Conservation (phyloP, 2,888 invertebrate species). For the Schizotus pectinicornis region DNA sequence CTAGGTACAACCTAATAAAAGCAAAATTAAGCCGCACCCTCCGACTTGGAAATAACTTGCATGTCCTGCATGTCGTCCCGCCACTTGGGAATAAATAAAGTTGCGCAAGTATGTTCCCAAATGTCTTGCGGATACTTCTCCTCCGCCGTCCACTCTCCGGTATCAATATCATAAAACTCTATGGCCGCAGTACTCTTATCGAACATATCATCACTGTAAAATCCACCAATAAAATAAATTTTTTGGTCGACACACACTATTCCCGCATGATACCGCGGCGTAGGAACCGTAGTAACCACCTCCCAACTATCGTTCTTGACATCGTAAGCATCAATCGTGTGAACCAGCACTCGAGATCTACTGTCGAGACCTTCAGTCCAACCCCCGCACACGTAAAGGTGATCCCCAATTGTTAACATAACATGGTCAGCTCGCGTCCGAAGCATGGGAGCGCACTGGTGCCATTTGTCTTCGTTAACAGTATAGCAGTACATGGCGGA, state of each 20-base stretch:
- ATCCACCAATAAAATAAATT: slow-evolving; percentile 74
- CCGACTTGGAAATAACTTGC: slow-evolving; percentile 42
- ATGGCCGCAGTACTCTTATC: slow-evolving; percentile 70
- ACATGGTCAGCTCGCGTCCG: slow-evolving; percentile 71
- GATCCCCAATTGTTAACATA: slow-evolving; percentile 64
- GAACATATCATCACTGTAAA: slow-evolving; percentile 70
- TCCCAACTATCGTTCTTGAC: slow-evolving; percentile 65
- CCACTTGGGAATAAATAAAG: slow-evolving; percentile 68
- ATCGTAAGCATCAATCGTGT: slow-evolving; percentile 71
- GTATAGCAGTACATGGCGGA: slow-evolving; percentile 62
- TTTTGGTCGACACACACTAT: slow-evolving; percentile 66
- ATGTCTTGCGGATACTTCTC: slow-evolving; percentile 70
- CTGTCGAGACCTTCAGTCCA: slow-evolving; percentile 66
- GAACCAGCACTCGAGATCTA: slow-evolving; percentile 58
- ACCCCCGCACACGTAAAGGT: slow-evolving; percentile 70
- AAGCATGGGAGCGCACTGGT: slow-evolving; percentile 62
- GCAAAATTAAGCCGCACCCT: slow-evolving; percentile 34
- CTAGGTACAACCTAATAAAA: slow-evolving; percentile 1
- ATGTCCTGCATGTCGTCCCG: slow-evolving; percentile 50
- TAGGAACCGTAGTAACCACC: slow-evolving; percentile 67
- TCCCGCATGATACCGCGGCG: slow-evolving; percentile 72
- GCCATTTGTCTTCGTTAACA: slow-evolving; percentile 62
- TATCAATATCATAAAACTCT: slow-evolving; percentile 70
- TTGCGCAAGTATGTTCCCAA: slow-evolving; percentile 75
- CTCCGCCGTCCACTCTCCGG: slow-evolving; percentile 66